A percentile compares a stretch with the other conserved stretches of the same genome.
Evolutionary conservation across 53 echinoderm and acorn worm species (phyloP).

Genomic region (Astropecten irregularis): DNA sequence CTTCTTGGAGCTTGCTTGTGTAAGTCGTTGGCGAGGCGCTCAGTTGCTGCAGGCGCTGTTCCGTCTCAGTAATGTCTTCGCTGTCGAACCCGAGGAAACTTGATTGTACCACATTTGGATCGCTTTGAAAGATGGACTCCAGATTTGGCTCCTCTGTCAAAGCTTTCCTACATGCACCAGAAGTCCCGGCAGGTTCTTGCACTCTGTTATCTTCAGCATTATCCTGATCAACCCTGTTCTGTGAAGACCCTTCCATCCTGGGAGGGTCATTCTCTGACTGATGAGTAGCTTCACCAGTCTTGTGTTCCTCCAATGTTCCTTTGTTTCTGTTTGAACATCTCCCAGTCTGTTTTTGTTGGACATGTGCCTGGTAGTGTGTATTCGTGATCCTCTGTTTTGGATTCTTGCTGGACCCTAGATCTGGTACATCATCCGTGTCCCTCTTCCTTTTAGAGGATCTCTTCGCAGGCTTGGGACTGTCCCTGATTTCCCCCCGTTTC

Average conservation of each 20-base stretch:
- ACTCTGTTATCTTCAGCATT: not conserved
- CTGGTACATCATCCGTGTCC: conserved; percentile 8
- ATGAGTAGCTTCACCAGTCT: not conserved
- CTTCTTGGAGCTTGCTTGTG: conserved; percentile 65
- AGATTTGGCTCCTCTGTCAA: conserved; percentile 21
- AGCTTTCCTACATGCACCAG: not conserved
- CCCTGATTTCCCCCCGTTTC: no score
- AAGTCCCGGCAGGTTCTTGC: not conserved
- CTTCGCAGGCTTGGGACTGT: not conserved
- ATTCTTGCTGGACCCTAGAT: not conserved
- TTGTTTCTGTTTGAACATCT: not conserved
- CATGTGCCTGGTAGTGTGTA: not conserved
- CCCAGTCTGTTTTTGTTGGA: not conserved
- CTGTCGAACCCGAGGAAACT: conserved; percentile 81
- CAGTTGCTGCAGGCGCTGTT: conserved; percentile 41
- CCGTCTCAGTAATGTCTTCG: conserved; percentile 79
- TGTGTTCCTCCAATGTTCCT: not conserved
- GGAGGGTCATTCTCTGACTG: not conserved
- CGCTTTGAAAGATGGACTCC: conserved; percentile 68
- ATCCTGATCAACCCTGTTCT: not conserved
- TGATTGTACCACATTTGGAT: conserved; percentile 54
- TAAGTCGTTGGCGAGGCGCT: conserved; percentile 16
- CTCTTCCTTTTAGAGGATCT: conserved; percentile 32
- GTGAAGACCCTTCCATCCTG: not conserved
- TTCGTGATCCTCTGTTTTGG: not conserved